Evolutionary conservation across 1,140 invertebrate genomes (phyloP).

Genomic region (Ips typographus): DNA sequence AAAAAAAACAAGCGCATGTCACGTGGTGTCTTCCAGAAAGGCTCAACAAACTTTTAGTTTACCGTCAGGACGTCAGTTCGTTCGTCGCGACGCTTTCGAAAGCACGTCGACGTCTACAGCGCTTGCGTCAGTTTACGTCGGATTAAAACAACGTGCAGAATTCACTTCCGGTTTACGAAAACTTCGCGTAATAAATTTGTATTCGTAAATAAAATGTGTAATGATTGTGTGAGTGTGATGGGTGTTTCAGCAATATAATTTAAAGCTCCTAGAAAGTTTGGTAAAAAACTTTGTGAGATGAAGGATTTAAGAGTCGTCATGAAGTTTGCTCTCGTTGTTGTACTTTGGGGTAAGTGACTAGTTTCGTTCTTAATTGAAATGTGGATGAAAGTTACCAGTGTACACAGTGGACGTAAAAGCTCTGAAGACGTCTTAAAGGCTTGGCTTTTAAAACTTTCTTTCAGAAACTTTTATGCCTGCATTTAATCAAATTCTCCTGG

Average conservation of each 20-base stretch:
- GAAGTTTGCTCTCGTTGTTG: background rate
- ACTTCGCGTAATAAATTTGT: background rate
- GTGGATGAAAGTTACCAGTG: background rate
- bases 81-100: constrained; percentile 12
- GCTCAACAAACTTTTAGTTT: constrained; percentile 34
- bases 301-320: background rate
- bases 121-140: background rate
- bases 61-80: constrained; percentile 22
- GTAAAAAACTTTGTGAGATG: background rate
- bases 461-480: background rate
- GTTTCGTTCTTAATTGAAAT: background rate
- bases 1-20: constrained; percentile 33
- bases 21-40: constrained; percentile 4
- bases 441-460: background rate
- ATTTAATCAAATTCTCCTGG: constrained; percentile 1
- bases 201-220: background rate
- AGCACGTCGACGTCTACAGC: constrained; percentile 8
- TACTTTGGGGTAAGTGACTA: constrained; percentile 16
- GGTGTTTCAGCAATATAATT: background rate
- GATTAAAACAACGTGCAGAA: no score
- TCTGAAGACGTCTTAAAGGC: background rate
- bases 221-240: background rate
- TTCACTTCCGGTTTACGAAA: background rate
- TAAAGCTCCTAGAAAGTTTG: background rate
- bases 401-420: background rate